phyloP scores from a whole-genome alignment of 2,113 vertebrate species.

The Mustela nigripes region DNA sequence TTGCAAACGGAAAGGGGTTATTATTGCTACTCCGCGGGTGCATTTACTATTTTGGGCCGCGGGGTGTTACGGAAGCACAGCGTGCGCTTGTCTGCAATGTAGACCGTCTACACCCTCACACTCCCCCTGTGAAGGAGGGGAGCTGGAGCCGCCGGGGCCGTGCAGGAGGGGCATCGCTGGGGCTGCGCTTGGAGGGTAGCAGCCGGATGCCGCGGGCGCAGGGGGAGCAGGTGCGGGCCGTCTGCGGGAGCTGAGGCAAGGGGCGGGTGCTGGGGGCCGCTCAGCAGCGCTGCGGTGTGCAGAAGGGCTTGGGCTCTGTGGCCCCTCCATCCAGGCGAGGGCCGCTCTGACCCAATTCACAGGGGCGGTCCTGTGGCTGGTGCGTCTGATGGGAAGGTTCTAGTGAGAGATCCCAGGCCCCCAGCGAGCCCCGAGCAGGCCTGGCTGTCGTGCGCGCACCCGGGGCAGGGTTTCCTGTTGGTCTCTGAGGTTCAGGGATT shows the following conservation, averaged over 20 bases:
- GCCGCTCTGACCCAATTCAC: not conserved
- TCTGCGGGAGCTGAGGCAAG: not conserved
- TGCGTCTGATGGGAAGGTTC: not conserved
- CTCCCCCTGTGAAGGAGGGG: not conserved
- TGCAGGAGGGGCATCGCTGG: not conserved
- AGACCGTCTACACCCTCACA: not conserved
- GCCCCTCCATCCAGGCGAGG: too few species aligned
- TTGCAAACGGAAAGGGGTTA: not conserved
- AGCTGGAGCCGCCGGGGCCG: not conserved
- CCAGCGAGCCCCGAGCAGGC: not conserved
- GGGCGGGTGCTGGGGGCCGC: not conserved
- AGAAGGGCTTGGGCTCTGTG: not conserved
- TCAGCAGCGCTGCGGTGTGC: not conserved
- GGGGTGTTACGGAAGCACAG: too few species aligned
- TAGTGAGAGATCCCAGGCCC: not conserved
- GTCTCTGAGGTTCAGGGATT: not conserved
- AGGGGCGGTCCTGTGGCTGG: not conserved
- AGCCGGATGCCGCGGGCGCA: not conserved
- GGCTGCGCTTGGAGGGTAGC: not conserved
- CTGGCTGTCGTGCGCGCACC: rapidly evolving
- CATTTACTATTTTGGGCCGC: rapidly evolving
- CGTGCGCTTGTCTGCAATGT: not conserved
- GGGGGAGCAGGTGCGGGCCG: not conserved
- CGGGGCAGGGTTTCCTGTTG: not conserved
- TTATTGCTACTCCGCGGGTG: not conserved